phyloP scores from a whole-genome alignment of 2,113 vertebrate species.

The Aldabrachelys gigantea region DNA sequence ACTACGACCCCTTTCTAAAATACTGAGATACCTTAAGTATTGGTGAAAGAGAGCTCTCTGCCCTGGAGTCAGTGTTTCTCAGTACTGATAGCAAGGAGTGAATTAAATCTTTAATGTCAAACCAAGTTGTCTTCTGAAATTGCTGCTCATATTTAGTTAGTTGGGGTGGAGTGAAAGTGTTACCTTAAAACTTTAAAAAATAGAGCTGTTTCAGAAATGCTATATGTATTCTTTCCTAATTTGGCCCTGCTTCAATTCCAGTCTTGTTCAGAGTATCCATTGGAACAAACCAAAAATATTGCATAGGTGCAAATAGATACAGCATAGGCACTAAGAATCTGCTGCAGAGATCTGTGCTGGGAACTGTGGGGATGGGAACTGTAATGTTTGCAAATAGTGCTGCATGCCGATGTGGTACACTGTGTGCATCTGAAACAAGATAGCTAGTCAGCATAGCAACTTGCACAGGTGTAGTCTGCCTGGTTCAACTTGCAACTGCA shows the following conservation, averaged over 20 bases:
- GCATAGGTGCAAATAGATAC: neutral
- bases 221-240: neutral
- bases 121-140: neutral
- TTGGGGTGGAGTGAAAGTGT: neutral
- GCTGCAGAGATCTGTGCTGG: neutral
- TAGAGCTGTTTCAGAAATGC: neutral
- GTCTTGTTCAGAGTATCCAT: neutral
- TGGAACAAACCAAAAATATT: neutral
- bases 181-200: neutral
- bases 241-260: neutral
- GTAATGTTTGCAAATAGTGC: neutral
- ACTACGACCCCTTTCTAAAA: neutral
- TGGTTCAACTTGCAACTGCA: neutral
- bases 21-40: rapidly evolving
- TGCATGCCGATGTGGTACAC: rapidly evolving
- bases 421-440: rapidly evolving
- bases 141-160: neutral
- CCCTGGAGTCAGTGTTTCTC: neutral
- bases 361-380: neutral
- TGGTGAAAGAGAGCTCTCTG: neutral
- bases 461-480: neutral
- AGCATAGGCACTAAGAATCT: neutral
- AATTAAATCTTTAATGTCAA: neutral
- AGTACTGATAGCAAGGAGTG: rapidly evolving
- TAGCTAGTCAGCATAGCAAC: rapidly evolving